These are phyloP conservation scores for Villa cingulata DNA, from an alignment of 2,888 invertebrate genomes.

Conservation along the genomic window DNA sequence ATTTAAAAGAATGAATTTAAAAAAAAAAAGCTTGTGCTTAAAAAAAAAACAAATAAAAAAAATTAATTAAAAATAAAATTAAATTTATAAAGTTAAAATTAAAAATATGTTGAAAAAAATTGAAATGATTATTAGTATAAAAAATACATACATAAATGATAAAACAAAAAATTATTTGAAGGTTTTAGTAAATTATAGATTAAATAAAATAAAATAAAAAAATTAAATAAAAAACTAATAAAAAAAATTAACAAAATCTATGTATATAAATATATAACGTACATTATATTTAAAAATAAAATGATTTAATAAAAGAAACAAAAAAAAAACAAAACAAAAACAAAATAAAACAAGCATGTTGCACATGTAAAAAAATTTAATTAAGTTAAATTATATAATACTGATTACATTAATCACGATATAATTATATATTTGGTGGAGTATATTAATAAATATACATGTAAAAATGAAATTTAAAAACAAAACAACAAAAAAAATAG, in stretches of 20 bases:
- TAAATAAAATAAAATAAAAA: too few species aligned
- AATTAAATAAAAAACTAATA: background rate
- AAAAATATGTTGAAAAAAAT: too few species aligned
- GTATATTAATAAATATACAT: conserved; percentile 21
- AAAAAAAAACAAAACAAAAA: conserved; percentile 3
- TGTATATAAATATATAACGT: too few species aligned
- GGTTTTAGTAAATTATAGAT: background rate
- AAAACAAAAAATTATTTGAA: background rate
- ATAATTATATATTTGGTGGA: conserved; percentile 20
- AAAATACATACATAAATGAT: too few species aligned
- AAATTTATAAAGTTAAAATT: conserved; percentile 7
- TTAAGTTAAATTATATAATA: conserved; percentile 19
- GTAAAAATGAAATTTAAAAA: too few species aligned
- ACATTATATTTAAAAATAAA: too few species aligned
- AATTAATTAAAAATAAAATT: conserved; percentile 2
- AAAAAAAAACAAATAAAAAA: background rate
- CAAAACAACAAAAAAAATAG: too few species aligned
- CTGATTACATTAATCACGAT: conserved; percentile 22
- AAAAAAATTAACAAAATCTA: too few species aligned
- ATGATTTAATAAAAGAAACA: too few species aligned
- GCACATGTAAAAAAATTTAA: conserved; percentile 20
- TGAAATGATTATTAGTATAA: too few species aligned
- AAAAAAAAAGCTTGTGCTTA: conserved; percentile 5
- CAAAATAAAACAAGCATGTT: conserved; percentile 17
- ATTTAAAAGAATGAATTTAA: background rate